Conservation (phyloP, 2,797 vertebrate species). For the Gymnoscopelus microlampas region DNA sequence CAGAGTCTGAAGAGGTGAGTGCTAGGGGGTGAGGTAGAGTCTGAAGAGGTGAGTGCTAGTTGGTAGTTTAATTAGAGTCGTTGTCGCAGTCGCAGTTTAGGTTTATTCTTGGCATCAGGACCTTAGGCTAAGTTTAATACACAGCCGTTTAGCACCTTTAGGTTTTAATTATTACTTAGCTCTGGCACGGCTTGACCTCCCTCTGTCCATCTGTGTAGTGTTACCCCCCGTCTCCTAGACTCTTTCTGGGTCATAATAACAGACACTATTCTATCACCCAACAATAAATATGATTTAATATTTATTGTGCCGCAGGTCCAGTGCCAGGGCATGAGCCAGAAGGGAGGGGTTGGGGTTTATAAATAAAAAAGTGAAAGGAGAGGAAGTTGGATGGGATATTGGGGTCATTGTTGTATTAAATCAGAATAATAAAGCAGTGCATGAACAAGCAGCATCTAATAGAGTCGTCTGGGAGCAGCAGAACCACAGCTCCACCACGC, state of each 20-base stretch:
- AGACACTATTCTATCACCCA: conserved; percentile 65
- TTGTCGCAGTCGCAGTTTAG: too few relatives aligned
- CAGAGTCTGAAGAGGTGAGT: too few relatives aligned
- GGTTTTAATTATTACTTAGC: too few relatives aligned
- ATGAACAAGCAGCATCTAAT: conserved; percentile 77
- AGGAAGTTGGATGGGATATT: conserved; percentile 75
- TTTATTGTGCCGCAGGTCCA: conserved; percentile 66
- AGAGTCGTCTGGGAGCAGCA: conserved; percentile 67
- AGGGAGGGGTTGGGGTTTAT: conserved; percentile 31
- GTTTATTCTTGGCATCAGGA: too few relatives aligned
- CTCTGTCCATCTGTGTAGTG: too few relatives aligned
- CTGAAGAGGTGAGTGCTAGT: too few relatives aligned
- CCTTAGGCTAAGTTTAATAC: too few relatives aligned
- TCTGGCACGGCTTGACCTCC: too few relatives aligned
- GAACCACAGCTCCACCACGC: conserved; percentile 30
- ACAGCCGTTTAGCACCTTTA: too few relatives aligned
- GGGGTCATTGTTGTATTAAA: conserved; percentile 79
- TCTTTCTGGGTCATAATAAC: conserved; percentile 17
- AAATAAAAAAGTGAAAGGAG: conserved; percentile 80
- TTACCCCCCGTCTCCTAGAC: too few relatives aligned
- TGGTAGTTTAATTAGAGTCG: too few relatives aligned
- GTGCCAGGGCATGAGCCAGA: conserved; percentile 32
- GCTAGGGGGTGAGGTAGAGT: too few relatives aligned
- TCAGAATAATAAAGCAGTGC: conserved; percentile 81
- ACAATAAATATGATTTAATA: conserved; percentile 83